Percentiles rank a stretch among this genome's conserved stretches.
These are phyloP conservation scores for Taenioides sp. DNA, from an alignment of 2,797 vertebrate species.

Conservation along the genomic window DNA sequence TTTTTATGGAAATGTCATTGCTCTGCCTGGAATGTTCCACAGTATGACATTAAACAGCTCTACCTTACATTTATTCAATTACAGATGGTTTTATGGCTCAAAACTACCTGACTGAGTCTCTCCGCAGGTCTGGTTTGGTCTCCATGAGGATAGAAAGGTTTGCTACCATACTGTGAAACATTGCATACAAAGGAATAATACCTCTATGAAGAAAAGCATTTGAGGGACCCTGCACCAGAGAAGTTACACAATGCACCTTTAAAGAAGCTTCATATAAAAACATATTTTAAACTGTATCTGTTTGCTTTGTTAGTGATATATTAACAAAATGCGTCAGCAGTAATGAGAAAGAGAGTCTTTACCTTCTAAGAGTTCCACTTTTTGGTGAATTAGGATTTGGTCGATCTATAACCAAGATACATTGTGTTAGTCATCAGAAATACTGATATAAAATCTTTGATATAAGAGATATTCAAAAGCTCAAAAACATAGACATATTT, in stretches of 20 bases:
- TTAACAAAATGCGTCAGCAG: not conserved
- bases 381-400: slow-evolving; percentile 88
- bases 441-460: not conserved
- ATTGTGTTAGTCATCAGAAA: not conserved
- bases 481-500: not conserved
- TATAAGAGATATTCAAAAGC: not conserved
- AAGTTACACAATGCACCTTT: too few relatives aligned
- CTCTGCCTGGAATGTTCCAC: too few relatives aligned
- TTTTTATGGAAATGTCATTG: too few relatives aligned
- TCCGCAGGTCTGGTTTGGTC: too few relatives aligned
- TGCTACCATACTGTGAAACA: not conserved
- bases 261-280: not conserved
- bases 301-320: slow-evolving; percentile 5
- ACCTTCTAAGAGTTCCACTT: slow-evolving; percentile 86
- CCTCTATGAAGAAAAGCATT: too few relatives aligned
- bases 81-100: too few relatives aligned
- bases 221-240: too few relatives aligned
- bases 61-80: too few relatives aligned
- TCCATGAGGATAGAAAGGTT: too few relatives aligned
- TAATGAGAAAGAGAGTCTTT: slow-evolving; percentile 7
- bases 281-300: not conserved
- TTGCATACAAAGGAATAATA: too few relatives aligned
- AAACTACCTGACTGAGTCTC: too few relatives aligned
- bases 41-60: too few relatives aligned
- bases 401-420: slow-evolving; percentile 76